Conservation (phyloP, 35 echinoderm and acorn worm species). For the Strongylocentrotus purpuratus region DNA sequence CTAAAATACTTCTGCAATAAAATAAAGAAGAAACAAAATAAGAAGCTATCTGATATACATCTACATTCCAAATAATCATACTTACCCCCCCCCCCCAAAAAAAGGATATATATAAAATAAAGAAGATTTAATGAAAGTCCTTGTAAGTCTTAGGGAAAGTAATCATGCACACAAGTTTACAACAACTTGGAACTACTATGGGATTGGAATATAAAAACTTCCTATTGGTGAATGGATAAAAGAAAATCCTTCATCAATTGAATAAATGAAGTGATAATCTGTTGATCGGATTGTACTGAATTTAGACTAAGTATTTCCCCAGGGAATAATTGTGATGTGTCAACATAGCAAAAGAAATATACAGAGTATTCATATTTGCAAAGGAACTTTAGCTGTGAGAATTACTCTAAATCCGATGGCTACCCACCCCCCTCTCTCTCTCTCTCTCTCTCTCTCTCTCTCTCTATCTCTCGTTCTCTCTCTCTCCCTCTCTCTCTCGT, state of each 20-base stretch:
- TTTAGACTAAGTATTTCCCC: not conserved
- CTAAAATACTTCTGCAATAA: too few relatives aligned
- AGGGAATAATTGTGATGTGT: not conserved
- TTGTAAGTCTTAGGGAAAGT: too few relatives aligned
- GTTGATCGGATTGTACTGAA: not conserved
- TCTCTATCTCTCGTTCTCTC: not conserved
- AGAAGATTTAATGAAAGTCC: too few relatives aligned
- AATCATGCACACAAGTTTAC: too few relatives aligned
- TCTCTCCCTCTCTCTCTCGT: not conserved
- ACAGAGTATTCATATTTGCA: not conserved
- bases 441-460: not conserved
- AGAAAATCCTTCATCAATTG: not conserved
- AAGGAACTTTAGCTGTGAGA: not conserved
- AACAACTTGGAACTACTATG: too few relatives aligned
- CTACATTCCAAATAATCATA: too few relatives aligned
- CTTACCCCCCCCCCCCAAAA: too few relatives aligned
- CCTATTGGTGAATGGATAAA: not conserved
- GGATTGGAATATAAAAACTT: not conserved
- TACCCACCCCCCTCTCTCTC: not conserved
- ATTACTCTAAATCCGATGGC: not conserved
- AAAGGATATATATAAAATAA: too few relatives aligned
- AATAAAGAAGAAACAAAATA: too few relatives aligned
- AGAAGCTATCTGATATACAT: too few relatives aligned
- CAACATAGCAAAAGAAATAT: not conserved
- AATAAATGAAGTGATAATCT: not conserved